A percentile compares a stretch with the other conserved stretches of the same genome.
Evolutionary conservation across 2,797 vertebrate species (phyloP).

Genomic region (Lutra lutra): DNA sequence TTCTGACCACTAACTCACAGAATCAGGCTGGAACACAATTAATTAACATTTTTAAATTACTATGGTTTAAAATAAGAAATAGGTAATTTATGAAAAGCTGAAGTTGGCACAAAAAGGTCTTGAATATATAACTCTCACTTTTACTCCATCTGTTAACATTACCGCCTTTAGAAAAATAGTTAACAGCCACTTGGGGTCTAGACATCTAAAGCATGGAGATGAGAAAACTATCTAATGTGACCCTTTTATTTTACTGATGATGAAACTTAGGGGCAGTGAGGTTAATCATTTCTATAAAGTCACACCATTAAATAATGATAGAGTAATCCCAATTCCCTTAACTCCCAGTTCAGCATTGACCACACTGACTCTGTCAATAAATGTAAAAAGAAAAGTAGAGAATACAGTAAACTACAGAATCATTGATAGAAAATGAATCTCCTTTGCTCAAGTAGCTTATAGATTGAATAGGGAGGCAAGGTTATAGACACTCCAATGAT

Average conservation of each 20-base stretch:
- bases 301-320: conserved; percentile 48
- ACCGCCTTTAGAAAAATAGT: neutral
- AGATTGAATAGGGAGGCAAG: neutral
- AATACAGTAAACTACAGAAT: neutral
- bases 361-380: conserved; percentile 27
- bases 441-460: neutral
- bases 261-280: neutral
- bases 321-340: conserved; percentile 15
- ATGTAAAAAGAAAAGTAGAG: conserved; percentile 12
- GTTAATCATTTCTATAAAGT: conserved; percentile 52
- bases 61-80: conserved; percentile 21
- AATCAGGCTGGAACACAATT: neutral
- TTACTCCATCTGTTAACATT: neutral
- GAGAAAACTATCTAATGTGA: neutral
- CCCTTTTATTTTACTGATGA: conserved; percentile 20
- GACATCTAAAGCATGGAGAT: neutral
- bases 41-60: neutral
- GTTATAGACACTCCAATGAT: neutral
- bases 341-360: neutral
- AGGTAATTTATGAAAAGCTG: neutral
- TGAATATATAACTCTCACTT: neutral
- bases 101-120: neutral
- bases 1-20: conserved; percentile 31
- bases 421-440: neutral
- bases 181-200: neutral